Percentiles rank a stretch among this genome's conserved stretches.
Conservation (phyloP, 2,797 vertebrate genomes). For the Epinephelus awoara region DNA sequence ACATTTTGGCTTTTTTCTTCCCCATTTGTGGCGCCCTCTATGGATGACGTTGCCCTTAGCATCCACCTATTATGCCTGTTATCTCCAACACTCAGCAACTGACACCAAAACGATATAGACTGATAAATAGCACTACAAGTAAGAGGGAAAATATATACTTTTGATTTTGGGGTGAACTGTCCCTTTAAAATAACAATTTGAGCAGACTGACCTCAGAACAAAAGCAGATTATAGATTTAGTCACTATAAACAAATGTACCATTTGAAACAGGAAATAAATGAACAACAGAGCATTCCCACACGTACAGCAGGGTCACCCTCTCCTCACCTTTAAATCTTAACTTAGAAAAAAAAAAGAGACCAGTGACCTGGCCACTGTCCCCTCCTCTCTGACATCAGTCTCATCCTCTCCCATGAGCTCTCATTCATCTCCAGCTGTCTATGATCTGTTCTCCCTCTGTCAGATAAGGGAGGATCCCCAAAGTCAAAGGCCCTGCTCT, state of each 20-base stretch:
- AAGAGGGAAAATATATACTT: too few relatives aligned
- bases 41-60: too few relatives aligned
- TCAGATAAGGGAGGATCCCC: slow-evolving; percentile 44
- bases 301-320: background rate
- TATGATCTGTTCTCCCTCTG: slow-evolving; percentile 34
- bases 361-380: background rate
- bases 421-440: slow-evolving; percentile 43
- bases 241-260: background rate
- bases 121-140: too few relatives aligned
- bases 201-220: background rate
- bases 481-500: slow-evolving; percentile 42
- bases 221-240: background rate
- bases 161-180: too few relatives aligned
- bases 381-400: background rate
- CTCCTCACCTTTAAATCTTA: background rate
- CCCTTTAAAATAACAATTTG: too few relatives aligned
- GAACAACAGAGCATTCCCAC: background rate
- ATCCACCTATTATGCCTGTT: too few relatives aligned
- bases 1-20: too few relatives aligned
- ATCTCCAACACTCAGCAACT: too few relatives aligned
- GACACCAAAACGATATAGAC: too few relatives aligned
- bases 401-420: background rate
- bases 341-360: background rate
- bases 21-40: too few relatives aligned
- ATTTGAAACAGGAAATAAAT: background rate